Conservation (phyloP, 1,140 invertebrate genomes). For the Monomorium pharaonis region DNA sequence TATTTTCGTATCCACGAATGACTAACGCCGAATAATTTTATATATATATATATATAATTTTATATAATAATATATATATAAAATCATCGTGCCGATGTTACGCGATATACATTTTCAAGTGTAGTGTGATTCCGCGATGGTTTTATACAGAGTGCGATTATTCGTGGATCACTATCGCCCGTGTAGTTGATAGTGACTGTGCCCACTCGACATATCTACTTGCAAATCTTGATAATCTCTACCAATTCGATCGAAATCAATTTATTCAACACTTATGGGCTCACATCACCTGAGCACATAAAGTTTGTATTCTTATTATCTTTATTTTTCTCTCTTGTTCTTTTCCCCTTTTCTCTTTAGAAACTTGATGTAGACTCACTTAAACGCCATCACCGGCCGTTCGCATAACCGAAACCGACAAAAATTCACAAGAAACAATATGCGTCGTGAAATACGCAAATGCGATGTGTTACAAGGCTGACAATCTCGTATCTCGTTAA, state of each 20-base stretch:
- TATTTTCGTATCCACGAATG: conserved; percentile 23
- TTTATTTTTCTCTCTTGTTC: background rate
- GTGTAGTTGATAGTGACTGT: too few species aligned
- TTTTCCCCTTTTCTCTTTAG: background rate
- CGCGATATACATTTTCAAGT: conserved; percentile 1
- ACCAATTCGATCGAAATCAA: background rate
- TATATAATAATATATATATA: background rate
- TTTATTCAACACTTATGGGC: background rate
- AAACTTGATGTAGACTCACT: background rate
- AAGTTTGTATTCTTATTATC: background rate
- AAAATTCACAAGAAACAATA: background rate
- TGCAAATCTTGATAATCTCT: background rate
- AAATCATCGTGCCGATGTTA: background rate
- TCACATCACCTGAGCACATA: background rate
- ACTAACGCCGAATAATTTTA: conserved; percentile 36
- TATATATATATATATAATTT: background rate
- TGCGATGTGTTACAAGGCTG: conserved; percentile 76
- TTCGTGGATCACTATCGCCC: too few species aligned
- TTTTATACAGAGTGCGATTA: background rate
- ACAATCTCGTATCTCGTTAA: conserved; percentile 32
- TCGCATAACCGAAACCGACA: conserved; percentile 6
- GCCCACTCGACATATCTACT: background rate
- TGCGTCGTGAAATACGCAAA: conserved; percentile 43
- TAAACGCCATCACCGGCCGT: background rate
- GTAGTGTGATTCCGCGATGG: conserved; percentile 6